Evolutionary conservation across 2,888 invertebrate genomes (phyloP), one percentile per base, ranked within the genome.

Genomic region (Amphiduros pacificus): DNA sequence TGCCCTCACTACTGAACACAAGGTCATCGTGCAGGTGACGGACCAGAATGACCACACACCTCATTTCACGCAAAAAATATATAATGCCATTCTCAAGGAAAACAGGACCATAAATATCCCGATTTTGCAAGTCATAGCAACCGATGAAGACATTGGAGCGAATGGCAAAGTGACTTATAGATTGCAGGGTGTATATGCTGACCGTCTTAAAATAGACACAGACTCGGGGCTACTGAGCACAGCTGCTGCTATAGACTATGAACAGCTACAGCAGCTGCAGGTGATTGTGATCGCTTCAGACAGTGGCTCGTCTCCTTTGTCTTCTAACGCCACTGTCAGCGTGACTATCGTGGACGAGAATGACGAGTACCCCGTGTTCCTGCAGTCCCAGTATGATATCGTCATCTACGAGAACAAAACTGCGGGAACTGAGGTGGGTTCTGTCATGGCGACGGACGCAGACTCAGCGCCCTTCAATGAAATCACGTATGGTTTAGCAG

Each of bases 231-330:
- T 73, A 48, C 70, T 76, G 28, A 64, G 68, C 50, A 72, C 72
- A 11, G 70, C 73, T 49, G 65, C 68, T 57, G 48, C 62, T 29
- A 56, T 76, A 26, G 74, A 77, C 62, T 64, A 74, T 48, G 74
- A 75, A 58, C 68, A 60, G n/a, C 60, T 69, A 24, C 55, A 65
- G 5, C 65, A 69, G 51, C 60, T 73, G 14, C 62, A 63, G 22
- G 64, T 76, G 32, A 63, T 65, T 55, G 70, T 74, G 24, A 59
- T 67, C 22, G 74, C 74, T 1, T 44, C 50, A 3, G 75, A 75
- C 62, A 60, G 62, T 24, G 73, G 74, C 0, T 32, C 44, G 1
- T 68, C 71, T 6, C 63, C 55, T 57, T 41, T 40, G 50, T 64
- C 67, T n/a, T 60, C 69, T 2, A 63, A 66, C 11, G 60, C 70